A percentile compares a stretch with the other conserved stretches of the same genome.
phyloP scores from a whole-genome alignment of 2,797 vertebrate genomes.

The Paramormyrops hopkinsi region DNA sequence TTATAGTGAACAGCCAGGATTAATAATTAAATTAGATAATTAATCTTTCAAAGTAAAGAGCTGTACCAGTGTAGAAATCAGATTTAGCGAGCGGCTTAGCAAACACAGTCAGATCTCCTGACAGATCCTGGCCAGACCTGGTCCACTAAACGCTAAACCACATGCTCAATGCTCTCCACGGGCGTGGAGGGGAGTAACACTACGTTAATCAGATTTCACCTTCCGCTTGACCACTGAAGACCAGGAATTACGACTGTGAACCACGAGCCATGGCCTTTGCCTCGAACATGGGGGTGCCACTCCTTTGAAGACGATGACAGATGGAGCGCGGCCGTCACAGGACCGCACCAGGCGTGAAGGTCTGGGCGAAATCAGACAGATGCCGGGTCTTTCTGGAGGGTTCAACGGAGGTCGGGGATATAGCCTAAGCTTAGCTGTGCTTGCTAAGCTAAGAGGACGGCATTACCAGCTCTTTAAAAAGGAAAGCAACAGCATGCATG shows the following conservation, averaged over 20 bases:
- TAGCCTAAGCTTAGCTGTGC: neutral
- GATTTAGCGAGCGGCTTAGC: neutral
- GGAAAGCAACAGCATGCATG: neutral
- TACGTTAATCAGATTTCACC: neutral
- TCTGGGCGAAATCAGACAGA: neutral
- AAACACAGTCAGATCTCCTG: neutral
- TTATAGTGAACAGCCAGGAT: slow-evolving; percentile 24
- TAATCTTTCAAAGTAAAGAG: neutral
- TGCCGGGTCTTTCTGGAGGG: neutral
- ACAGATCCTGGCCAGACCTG: neutral
- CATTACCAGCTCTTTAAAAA: slow-evolving; percentile 34
- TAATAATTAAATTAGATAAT: slow-evolving; percentile 24
- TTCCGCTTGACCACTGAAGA: neutral
- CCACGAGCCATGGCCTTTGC: neutral
- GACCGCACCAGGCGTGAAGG: neutral
- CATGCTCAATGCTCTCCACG: neutral
- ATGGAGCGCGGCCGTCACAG: neutral
- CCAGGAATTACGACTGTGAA: neutral
- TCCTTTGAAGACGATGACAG: neutral
- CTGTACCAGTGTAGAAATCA: neutral
- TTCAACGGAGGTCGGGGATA: neutral
- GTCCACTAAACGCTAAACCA: neutral
- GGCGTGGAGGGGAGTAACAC: neutral
- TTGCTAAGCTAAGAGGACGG: slow-evolving; percentile 35
- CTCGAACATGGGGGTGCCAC: neutral